phyloP scores from a whole-genome alignment of 2,888 invertebrate genomes.

The Lochmaea crataegi region DNA sequence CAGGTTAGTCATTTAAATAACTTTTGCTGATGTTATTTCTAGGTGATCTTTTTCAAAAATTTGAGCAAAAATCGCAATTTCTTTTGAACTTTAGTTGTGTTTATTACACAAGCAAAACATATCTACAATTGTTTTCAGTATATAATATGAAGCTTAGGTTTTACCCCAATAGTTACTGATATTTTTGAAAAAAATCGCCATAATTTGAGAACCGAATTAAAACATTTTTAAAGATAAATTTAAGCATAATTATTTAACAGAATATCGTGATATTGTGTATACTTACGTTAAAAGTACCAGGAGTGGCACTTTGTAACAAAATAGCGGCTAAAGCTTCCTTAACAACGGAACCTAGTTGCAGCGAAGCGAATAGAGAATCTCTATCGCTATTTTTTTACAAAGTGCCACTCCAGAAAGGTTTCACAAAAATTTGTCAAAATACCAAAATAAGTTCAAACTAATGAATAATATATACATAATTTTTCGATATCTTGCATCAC shows the following conservation, averaged over 20 bases:
- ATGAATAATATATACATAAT: too few species aligned
- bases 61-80: too few species aligned
- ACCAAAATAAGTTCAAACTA: background rate
- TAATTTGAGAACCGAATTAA: background rate
- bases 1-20: constrained; percentile 18
- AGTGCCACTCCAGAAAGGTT: too few species aligned
- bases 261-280: background rate
- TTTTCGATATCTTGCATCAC: background rate
- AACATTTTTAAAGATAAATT: background rate
- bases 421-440: background rate
- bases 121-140: background rate
- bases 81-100: background rate
- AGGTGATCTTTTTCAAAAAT: constrained; percentile 1
- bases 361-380: too few species aligned
- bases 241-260: background rate
- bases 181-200: constrained; percentile 5
- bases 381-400: too few species aligned
- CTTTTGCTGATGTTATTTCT: background rate
- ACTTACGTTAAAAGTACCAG: too few species aligned
- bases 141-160: background rate
- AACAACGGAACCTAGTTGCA: too few species aligned
- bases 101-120: background rate
- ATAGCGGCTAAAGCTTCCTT: too few species aligned
- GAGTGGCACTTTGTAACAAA: too few species aligned
- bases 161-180: background rate